These are phyloP conservation scores for Conistra vaccinii DNA, from an alignment of 2,888 invertebrate genomes.

Conservation along the genomic window DNA sequence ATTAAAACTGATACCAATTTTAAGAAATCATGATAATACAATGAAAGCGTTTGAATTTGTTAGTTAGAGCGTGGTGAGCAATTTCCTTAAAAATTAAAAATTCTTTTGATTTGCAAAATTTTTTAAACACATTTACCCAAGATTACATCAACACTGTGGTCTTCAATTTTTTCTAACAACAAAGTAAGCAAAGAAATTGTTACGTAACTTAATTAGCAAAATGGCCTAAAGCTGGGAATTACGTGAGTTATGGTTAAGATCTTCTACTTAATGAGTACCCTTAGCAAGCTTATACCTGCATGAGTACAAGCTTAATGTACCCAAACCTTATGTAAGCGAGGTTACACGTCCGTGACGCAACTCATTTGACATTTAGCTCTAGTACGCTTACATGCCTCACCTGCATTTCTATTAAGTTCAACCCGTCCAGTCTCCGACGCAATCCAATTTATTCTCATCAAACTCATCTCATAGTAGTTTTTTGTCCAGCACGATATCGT, in stretches of 20 bases:
- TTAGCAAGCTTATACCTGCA: conserved; percentile 44
- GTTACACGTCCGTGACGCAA: conserved; percentile 54
- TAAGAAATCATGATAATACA: too few species aligned
- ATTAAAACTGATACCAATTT: not conserved
- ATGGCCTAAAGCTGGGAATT: conserved; percentile 41
- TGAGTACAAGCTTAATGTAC: conserved; percentile 29
- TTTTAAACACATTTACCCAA: not conserved
- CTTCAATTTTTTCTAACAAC: conserved; percentile 19
- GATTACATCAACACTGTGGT: not conserved
- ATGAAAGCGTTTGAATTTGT: not conserved
- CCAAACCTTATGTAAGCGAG: conserved; percentile 54
- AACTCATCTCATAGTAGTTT: conserved; percentile 72
- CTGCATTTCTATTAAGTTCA: conserved; percentile 63
- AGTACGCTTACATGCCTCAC: conserved; percentile 61
- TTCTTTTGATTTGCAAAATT: not conserved
- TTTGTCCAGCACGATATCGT: conserved; percentile 74
- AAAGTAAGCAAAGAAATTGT: conserved; percentile 29
- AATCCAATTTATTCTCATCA: conserved; percentile 81
- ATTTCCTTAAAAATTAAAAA: not conserved
- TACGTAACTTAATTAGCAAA: conserved; percentile 52
- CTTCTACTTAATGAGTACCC: conserved; percentile 41
- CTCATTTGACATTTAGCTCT: conserved; percentile 63
- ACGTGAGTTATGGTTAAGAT: conserved; percentile 47
- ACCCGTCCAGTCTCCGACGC: conserved; percentile 65
- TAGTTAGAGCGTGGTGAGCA: not conserved